Evolutionary conservation across 2,888 invertebrate species (phyloP).

Genomic region (Hylaea fasciaria): DNA sequence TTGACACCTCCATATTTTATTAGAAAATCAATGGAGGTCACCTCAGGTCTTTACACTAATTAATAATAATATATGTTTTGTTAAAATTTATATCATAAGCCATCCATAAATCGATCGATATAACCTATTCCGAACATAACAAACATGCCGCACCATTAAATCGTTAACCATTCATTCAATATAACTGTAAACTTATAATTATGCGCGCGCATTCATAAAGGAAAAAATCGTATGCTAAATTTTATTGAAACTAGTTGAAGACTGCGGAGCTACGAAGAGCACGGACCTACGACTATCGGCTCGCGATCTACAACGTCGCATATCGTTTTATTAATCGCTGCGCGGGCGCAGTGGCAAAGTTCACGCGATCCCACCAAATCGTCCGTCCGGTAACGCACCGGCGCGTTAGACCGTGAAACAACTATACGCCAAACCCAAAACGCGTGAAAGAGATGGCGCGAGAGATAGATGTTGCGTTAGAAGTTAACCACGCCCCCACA

Average conservation of each 20-base stretch:
- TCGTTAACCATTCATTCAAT: conserved; percentile 28
- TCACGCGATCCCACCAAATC: conserved; percentile 78
- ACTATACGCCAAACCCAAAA: conserved; percentile 27
- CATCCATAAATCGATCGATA: conserved; percentile 29
- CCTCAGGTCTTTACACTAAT: conserved; percentile 16
- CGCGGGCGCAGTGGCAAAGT: conserved; percentile 78
- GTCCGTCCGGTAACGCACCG: conserved; percentile 72
- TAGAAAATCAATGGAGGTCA: conserved; percentile 7
- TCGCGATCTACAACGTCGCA: conserved; percentile 76
- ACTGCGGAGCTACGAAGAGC: conserved; percentile 3
- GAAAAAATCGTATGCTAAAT: conserved; percentile 50
- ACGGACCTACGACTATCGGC: conserved; percentile 67
- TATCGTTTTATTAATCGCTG: conserved; percentile 77
- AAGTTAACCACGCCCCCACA: conserved; percentile 75
- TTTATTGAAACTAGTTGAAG: conserved; percentile 50
- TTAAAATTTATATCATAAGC: conserved; percentile 18
- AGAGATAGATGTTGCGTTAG: conserved; percentile 81
- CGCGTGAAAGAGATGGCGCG: conserved; percentile 59
- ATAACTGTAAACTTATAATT: conserved; percentile 38
- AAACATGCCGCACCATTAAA: conserved; percentile 31
- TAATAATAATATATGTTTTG: conserved; percentile 25
- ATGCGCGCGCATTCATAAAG: conserved; percentile 44
- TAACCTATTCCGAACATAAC: conserved; percentile 23
- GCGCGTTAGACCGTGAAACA: conserved; percentile 68
- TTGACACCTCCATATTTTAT: conserved; percentile 13